Conservation (phyloP, 2,888 invertebrate genomes). For the Autographa pulchrina region DNA sequence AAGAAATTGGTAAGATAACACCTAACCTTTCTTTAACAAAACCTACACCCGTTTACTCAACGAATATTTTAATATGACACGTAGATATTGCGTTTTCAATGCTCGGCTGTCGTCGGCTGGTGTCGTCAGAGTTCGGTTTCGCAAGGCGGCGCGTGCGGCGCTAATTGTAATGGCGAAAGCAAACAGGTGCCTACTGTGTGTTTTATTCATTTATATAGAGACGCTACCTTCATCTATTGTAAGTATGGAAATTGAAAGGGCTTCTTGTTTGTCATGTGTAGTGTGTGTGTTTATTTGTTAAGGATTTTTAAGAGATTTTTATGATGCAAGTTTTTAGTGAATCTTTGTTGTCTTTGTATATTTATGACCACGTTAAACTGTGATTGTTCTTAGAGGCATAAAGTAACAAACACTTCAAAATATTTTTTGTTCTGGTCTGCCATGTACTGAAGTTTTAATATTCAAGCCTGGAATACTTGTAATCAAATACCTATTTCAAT, state of each 20-base stretch:
- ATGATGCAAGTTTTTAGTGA: not conserved
- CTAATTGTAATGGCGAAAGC: constrained; percentile 74
- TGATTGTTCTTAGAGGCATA: no score
- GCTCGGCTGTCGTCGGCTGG: constrained; percentile 47
- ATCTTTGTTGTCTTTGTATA: not conserved
- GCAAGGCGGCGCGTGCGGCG: constrained; percentile 68
- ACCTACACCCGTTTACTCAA: constrained; percentile 25
- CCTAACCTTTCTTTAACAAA: constrained; percentile 9
- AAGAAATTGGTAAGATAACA: not conserved
- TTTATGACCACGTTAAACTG: not conserved
- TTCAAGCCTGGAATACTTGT: no score
- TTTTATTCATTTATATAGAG: constrained; percentile 63
- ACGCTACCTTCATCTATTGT: constrained; percentile 34
- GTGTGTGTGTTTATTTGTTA: constrained; percentile 1
- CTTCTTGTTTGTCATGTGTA: constrained; percentile 16
- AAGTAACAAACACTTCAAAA: no score
- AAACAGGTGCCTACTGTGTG: constrained; percentile 65
- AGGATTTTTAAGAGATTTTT: not conserved
- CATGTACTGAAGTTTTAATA: no score
- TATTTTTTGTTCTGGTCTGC: no score
- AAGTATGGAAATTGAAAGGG: constrained; percentile 14
- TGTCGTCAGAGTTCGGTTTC: constrained; percentile 65
- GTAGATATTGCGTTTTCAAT: constrained; percentile 54
- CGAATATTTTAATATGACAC: constrained; percentile 56
- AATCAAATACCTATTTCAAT: no score